These are phyloP conservation scores for Corydoras maculifer DNA, from an alignment of 2,113 vertebrate species.

Conservation along the genomic window DNA sequence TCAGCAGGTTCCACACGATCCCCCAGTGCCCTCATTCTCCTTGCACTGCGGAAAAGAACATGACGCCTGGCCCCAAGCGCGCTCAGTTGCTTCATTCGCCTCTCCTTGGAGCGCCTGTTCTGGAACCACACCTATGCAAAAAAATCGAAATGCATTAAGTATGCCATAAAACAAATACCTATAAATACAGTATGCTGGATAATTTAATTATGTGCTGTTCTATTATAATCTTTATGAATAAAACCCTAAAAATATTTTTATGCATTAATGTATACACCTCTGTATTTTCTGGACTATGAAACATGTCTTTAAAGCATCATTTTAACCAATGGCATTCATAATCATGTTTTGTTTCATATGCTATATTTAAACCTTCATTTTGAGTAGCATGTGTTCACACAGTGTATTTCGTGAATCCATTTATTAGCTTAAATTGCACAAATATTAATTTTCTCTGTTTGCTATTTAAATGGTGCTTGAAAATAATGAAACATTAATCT, in stretches of 20 bases:
- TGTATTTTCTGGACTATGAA: too few relatives aligned
- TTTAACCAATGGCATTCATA: too few relatives aligned
- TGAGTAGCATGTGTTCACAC: too few relatives aligned
- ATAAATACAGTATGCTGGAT: not conserved
- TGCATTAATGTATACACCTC: too few relatives aligned
- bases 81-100: constrained; percentile 96
- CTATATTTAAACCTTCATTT: too few relatives aligned
- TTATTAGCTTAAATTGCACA: too few relatives aligned
- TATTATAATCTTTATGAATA: too few relatives aligned
- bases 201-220: not conserved
- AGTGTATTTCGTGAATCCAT: too few relatives aligned
- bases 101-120: constrained; percentile 91
- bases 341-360: too few relatives aligned
- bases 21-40: constrained; percentile 88
- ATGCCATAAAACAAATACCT: not conserved
- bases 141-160: not conserved
- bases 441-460: not conserved
- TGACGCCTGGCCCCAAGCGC: constrained; percentile 83
- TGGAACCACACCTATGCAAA: constrained; percentile 88
- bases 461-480: not conserved
- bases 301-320: too few relatives aligned
- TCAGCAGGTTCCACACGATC: constrained; percentile 87
- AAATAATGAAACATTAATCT: not conserved
- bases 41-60: constrained; percentile 87
- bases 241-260: too few relatives aligned